Evolutionary conservation across 2,888 invertebrate genomes (phyloP).

Genomic region (Hirtodrosophila histrioides): DNA sequence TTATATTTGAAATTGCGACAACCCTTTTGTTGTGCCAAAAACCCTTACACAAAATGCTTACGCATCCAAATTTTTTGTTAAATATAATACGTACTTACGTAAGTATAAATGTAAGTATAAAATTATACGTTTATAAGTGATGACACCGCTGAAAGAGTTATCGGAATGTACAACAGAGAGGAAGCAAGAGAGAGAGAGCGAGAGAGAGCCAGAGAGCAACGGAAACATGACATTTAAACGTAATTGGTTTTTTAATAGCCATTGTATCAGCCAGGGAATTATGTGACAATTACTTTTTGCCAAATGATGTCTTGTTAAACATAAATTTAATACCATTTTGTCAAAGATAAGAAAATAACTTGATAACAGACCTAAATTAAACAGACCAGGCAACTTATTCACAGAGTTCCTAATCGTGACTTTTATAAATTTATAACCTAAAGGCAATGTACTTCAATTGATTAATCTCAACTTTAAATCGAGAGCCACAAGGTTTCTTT

Average conservation of each 20-base stretch:
- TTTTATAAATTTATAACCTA: neutral
- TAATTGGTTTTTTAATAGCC: slow-evolving; percentile 78
- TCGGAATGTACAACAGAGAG: neutral
- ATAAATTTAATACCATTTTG: slow-evolving; percentile 54
- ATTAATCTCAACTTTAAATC: no score
- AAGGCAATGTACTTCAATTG: no score
- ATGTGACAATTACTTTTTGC: slow-evolving; percentile 68
- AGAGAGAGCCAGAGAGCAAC: slow-evolving; percentile 9
- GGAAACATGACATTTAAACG: slow-evolving; percentile 67
- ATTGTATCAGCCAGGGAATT: slow-evolving; percentile 70
- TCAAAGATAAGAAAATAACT: slow-evolving; percentile 29
- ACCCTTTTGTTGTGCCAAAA: slow-evolving; percentile 44
- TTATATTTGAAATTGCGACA: slow-evolving; percentile 23
- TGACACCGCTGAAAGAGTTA: neutral
- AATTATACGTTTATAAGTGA: neutral
- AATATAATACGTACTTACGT: slow-evolving; percentile 22
- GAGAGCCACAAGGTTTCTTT: no score
- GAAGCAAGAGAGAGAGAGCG: slow-evolving; percentile 1
- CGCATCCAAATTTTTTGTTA: slow-evolving; percentile 37
- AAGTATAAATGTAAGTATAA: slow-evolving; percentile 16
- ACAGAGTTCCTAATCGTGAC: slow-evolving; percentile 1
- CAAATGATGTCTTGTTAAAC: slow-evolving; percentile 71
- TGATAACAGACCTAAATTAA: slow-evolving; percentile 32
- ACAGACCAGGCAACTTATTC: slow-evolving; percentile 10
- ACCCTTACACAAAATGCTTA: slow-evolving; percentile 61